These are phyloP conservation scores for Nemotelus nigrinus DNA, from an alignment of 2,888 invertebrate genomes.

Conservation along the genomic window DNA sequence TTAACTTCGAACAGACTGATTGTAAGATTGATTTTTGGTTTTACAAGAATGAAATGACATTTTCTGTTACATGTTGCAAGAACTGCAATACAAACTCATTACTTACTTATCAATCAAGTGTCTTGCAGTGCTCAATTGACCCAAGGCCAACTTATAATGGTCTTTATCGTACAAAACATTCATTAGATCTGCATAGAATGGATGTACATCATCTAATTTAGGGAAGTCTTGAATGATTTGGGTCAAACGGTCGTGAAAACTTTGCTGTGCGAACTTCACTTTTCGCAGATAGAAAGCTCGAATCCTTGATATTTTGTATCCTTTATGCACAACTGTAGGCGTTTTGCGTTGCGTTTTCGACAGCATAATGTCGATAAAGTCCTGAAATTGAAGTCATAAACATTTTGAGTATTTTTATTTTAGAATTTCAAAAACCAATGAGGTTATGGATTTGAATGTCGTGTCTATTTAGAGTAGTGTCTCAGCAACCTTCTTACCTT, in stretches of 20 bases:
- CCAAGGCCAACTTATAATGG: slow-evolving; percentile 97
- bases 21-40: no score
- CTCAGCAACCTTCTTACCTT: slow-evolving; percentile 73
- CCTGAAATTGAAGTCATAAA: slow-evolving; percentile 76
- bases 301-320: slow-evolving; percentile 96
- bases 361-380: slow-evolving; percentile 96
- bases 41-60: no score
- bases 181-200: slow-evolving; percentile 99
- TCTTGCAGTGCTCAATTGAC: slow-evolving; percentile 95
- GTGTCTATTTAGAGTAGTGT: background rate
- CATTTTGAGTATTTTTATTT: slow-evolving; percentile 34
- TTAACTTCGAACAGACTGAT: no score
- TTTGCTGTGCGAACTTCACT: slow-evolving; percentile 97
- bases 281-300: slow-evolving; percentile 97
- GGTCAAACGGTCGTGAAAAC: slow-evolving; percentile 94
- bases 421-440: background rate
- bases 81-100: background rate
- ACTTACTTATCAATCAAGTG: slow-evolving; percentile 96
- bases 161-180: slow-evolving; percentile 99
- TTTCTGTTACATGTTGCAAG: background rate
- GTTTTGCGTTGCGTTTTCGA: slow-evolving; percentile 99
- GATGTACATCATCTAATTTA: slow-evolving; percentile 98
- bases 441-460: background rate
- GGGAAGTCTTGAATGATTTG: slow-evolving; percentile 98
- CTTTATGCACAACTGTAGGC: slow-evolving; percentile 97